A percentile compares a stretch with the other conserved stretches of the same genome.
These are phyloP conservation scores for Lophura nycthemera DNA, from an alignment of 2,113 vertebrate species.

Conservation along the genomic window DNA sequence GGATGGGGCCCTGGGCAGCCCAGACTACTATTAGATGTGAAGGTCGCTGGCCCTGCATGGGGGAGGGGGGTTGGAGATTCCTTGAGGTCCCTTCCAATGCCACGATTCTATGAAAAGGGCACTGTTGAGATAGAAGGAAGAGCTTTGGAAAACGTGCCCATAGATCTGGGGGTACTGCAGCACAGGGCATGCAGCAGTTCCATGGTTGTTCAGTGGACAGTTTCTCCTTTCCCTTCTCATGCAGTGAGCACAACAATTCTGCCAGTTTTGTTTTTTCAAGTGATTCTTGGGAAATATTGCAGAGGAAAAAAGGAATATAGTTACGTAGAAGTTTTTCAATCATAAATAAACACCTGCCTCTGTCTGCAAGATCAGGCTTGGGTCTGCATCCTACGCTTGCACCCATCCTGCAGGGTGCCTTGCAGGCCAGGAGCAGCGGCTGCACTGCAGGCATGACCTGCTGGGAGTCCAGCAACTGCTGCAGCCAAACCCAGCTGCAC, in stretches of 20 bases:
- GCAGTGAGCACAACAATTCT: background rate
- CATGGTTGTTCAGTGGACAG: background rate
- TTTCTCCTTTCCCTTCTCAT: background rate
- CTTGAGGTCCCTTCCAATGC: too few species aligned
- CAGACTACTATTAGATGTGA: too few species aligned
- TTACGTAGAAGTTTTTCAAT: background rate
- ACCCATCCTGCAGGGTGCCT: fast-evolving
- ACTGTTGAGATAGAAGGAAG: background rate
- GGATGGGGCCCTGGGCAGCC: too few species aligned
- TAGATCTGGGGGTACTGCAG: background rate
- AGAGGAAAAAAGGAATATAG: background rate
- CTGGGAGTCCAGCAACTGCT: background rate
- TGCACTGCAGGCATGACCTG: fast-evolving
- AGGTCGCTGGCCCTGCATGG: too few species aligned
- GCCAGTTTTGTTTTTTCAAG: fast-evolving
- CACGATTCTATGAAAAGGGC: background rate
- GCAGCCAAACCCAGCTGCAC: background rate
- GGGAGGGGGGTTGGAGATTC: too few species aligned
- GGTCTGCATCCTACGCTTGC: fast-evolving
- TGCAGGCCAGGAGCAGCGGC: background rate
- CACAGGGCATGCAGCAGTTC: background rate
- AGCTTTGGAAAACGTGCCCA: background rate
- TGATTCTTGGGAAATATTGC: background rate
- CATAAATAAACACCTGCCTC: background rate
- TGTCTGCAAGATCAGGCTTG: background rate